Percentiles rank a stretch among this genome's conserved stretches.
Conservation (phyloP, 37 sponge, comb jelly and placozoan genomes). For the Agelas oroides region DNA sequence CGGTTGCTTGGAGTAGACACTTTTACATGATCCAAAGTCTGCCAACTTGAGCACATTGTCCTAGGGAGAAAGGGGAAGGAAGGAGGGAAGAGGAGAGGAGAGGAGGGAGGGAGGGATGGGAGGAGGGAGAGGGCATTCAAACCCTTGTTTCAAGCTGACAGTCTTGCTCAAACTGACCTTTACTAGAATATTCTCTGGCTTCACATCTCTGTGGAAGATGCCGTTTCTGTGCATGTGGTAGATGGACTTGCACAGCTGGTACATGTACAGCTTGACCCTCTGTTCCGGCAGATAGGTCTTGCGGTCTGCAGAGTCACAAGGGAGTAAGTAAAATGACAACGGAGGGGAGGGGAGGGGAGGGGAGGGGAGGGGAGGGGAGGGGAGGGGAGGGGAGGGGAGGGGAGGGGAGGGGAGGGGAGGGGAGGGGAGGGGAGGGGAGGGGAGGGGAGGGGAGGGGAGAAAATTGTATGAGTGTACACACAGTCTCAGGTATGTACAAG, state of each 20-base stretch:
- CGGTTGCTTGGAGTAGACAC: conserved; percentile 92
- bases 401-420: no score
- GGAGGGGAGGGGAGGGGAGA: no score
- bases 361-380: no score
- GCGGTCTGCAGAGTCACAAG: conserved; percentile 62
- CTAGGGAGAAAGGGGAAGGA: not conserved
- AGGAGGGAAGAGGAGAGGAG: not conserved
- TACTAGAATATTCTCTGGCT: conserved; percentile 98
- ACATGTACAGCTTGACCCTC: conserved; percentile 89
- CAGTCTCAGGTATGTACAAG: not conserved
- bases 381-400: no score
- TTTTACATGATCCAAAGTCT: conserved; percentile 95
- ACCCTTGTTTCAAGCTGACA: not conserved
- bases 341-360: not conserved
- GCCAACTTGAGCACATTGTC: conserved; percentile 42
- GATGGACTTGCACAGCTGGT: conserved; percentile 92
- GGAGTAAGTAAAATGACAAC: no score
- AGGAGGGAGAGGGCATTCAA: not conserved
- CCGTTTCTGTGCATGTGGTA: conserved; percentile 99
- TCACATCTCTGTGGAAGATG: conserved; percentile 99
- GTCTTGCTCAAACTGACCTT: conserved; percentile 20
- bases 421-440: no score
- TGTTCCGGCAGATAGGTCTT: conserved; percentile 84
- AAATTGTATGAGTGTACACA: not conserved
- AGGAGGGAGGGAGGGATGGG: not conserved